Conservation (phyloP, 2,113 vertebrate species). For the Danionella cerebrum region DNA sequence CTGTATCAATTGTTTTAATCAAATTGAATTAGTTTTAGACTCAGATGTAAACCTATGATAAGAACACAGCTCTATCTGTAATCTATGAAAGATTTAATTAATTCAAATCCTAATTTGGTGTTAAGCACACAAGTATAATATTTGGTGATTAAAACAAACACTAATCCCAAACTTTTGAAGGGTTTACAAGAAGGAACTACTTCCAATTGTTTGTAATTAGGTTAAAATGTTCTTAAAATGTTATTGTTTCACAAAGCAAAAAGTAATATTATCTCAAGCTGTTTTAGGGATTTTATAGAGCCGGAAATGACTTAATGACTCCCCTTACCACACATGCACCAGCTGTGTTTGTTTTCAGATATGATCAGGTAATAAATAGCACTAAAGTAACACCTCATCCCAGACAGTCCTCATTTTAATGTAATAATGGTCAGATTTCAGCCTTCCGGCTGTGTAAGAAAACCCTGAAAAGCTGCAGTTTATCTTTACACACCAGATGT, state of each 20-base stretch:
- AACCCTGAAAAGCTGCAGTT: not conserved
- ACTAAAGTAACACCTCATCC: conserved; percentile 18
- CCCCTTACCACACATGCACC: not conserved
- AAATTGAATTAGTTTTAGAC: too few relatives aligned
- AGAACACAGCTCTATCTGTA: too few relatives aligned
- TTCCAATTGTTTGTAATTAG: too few relatives aligned
- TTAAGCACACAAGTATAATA: too few relatives aligned
- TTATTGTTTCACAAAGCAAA: not conserved
- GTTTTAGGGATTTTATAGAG: not conserved
- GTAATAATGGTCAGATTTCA: conserved; percentile 25
- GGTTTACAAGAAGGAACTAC: too few relatives aligned
- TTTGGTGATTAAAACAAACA: too few relatives aligned
- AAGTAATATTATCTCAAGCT: not conserved
- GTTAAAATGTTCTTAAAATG: not conserved
- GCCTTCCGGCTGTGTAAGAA: conserved; percentile 20
- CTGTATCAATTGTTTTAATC: too few relatives aligned
- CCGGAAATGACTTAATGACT: conserved; percentile 12
- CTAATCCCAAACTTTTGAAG: too few relatives aligned
- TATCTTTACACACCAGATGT: not conserved
- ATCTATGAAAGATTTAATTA: too few relatives aligned
- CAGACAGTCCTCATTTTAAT: conserved; percentile 19
- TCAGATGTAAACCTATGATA: too few relatives aligned
- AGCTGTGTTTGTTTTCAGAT: conserved; percentile 30
- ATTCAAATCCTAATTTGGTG: too few relatives aligned
- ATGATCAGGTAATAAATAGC: conserved; percentile 28